Percentiles rank a stretch among this genome's conserved stretches.
phyloP scores from a whole-genome alignment of 2,888 invertebrate genomes.

The Eupeodes luniger region DNA sequence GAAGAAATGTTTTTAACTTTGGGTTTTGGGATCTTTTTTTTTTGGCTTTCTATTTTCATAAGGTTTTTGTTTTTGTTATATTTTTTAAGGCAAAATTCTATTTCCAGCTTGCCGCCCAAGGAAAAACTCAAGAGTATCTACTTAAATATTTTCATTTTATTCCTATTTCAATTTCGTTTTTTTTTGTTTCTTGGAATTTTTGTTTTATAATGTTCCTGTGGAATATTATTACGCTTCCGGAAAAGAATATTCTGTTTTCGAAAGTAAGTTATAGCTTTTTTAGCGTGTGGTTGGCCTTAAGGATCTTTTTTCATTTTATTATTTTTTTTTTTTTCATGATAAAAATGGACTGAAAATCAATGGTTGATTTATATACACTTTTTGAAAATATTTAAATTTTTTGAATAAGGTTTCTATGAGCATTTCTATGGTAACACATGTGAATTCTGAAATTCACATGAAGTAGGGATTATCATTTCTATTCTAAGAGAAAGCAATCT shows the following conservation, averaged over 20 bases:
- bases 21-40: not conserved
- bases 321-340: not conserved
- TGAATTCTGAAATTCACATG: too few species aligned
- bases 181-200: not conserved
- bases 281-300: not conserved
- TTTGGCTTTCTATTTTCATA: too few species aligned
- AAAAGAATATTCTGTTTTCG: conserved; percentile 2
- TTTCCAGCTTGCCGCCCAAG: conserved; percentile 16
- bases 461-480: too few species aligned
- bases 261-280: not conserved
- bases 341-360: not conserved
- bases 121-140: not conserved
- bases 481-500: too few species aligned
- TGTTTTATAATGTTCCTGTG: too few species aligned
- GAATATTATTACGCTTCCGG: not conserved
- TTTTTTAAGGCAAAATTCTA: not conserved
- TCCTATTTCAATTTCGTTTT: conserved; percentile 4
- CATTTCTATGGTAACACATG: too few species aligned
- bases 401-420: too few species aligned
- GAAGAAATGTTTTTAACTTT: conserved; percentile 19
- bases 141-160: conserved; percentile 5
- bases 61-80: not conserved
- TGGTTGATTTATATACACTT: not conserved
- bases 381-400: too few species aligned
- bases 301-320: not conserved